Percentiles rank a stretch among this genome's conserved stretches.
These are phyloP conservation scores for Suillia variegata DNA, from an alignment of 2,888 invertebrate genomes.

Conservation along the genomic window DNA sequence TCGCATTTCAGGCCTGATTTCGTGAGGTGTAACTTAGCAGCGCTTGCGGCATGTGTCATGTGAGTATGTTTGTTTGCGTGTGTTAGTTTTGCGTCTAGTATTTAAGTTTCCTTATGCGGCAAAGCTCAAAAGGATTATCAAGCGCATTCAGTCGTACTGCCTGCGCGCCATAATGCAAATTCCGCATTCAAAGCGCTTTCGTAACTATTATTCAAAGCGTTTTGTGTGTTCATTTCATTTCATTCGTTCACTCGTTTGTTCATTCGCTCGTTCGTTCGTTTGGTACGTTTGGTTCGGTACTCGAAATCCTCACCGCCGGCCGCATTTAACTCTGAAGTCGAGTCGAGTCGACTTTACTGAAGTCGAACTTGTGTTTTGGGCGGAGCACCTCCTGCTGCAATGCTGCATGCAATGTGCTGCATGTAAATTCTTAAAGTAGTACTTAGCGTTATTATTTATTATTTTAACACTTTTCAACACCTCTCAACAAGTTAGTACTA, in stretches of 20 bases:
- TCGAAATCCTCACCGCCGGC: conserved; percentile 44
- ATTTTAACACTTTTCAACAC: conserved; percentile 56
- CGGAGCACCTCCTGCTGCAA: conserved; percentile 2
- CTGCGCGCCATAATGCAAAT: conserved; percentile 49
- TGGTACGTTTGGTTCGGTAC: conserved; percentile 17
- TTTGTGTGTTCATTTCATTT: too few relatives aligned
- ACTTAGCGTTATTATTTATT: conserved; percentile 58
- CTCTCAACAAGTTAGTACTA: conserved; percentile 51
- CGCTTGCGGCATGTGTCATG: neutral
- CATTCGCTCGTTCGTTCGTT: too few relatives aligned
- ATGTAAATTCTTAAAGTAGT: conserved; percentile 57
- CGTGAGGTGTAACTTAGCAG: conserved; percentile 27
- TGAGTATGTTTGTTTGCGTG: neutral
- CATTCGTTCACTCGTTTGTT: too few relatives aligned
- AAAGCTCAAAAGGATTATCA: conserved; percentile 54
- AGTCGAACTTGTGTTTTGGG: neutral
- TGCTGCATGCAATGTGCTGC: conserved; percentile 41
- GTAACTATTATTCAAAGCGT: conserved; percentile 51
- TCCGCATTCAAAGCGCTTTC: conserved; percentile 35
- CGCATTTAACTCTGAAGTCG: neutral
- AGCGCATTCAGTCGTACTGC: conserved; percentile 20
- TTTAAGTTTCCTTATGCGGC: conserved; percentile 43
- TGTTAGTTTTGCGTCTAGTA: neutral
- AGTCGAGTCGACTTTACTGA: neutral
- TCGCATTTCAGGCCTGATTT: too few relatives aligned